Conservation (phyloP, 2,888 invertebrate genomes). For the Dendrolimus pini region DNA sequence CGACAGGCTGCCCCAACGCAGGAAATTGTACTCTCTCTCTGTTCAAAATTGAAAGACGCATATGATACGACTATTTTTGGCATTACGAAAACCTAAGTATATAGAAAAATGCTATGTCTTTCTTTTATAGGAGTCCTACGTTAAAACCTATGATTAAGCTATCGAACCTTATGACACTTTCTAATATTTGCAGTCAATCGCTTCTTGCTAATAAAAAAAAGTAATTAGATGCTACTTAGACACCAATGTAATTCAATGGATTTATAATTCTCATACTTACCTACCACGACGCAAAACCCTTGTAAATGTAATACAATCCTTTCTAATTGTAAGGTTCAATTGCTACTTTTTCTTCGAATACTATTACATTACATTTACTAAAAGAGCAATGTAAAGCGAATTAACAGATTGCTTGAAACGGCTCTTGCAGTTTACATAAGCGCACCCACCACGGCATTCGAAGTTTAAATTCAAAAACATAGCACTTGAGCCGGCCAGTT, state of each 20-base stretch:
- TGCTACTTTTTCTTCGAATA: background rate
- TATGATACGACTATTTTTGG: too few relatives aligned
- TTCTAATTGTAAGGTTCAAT: background rate
- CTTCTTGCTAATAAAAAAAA: background rate
- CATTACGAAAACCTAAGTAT: too few relatives aligned
- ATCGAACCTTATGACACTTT: background rate
- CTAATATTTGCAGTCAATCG: background rate
- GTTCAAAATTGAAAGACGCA: too few relatives aligned
- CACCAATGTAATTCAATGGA: background rate
- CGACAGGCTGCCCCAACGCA: too few relatives aligned
- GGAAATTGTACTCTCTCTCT: too few relatives aligned
- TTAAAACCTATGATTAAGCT: too few relatives aligned
- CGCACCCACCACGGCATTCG: constrained; percentile 10
- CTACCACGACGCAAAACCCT: background rate
- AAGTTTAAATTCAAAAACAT: constrained; percentile 41
- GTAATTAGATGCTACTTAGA: background rate
- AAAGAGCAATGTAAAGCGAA: background rate
- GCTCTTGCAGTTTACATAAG: background rate
- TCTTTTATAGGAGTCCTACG: too few relatives aligned
- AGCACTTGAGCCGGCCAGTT: constrained; percentile 35
- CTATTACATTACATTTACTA: background rate
- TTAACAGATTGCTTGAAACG: background rate
- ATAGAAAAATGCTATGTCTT: too few relatives aligned
- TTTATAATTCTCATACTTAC: background rate
- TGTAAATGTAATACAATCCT: background rate